A percentile compares a stretch with the other conserved stretches of the same genome.
These are phyloP conservation scores for Margarornis squamiger DNA, from an alignment of 2,797 vertebrate genomes.

Conservation along the genomic window DNA sequence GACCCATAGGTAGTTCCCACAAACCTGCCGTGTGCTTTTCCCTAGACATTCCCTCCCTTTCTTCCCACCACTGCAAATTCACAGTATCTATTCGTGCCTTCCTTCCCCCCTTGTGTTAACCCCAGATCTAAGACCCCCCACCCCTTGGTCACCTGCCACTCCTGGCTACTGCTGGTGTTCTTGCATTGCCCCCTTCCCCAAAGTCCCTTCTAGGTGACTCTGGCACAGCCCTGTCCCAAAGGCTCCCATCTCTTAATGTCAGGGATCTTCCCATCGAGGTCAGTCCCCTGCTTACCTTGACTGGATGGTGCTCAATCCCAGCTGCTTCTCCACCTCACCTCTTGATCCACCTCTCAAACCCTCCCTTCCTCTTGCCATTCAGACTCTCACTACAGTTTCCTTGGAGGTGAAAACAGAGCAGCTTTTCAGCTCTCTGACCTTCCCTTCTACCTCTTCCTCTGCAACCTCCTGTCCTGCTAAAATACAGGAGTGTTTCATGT, in stretches of 20 bases:
- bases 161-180: not conserved
- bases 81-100: rapidly evolving
- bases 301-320: not conserved
- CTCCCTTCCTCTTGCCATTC: not conserved
- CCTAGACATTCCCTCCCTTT: not conserved
- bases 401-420: not conserved
- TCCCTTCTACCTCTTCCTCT: not conserved
- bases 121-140: not conserved
- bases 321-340: not conserved
- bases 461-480: not conserved
- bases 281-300: not conserved
- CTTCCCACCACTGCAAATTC: not conserved
- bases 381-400: not conserved
- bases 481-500: not conserved
- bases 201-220: not conserved
- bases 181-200: not conserved
- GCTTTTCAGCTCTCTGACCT: not conserved
- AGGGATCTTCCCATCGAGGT: not conserved
- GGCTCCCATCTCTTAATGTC: not conserved
- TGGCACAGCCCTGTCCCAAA: not conserved
- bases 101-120: not conserved
- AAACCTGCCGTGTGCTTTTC: rapidly evolving
- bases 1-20: not conserved
- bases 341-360: not conserved
- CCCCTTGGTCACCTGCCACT: rapidly evolving